A percentile compares a stretch with the other conserved stretches of the same genome.
These are phyloP conservation scores for Mesopsocus fuscifrons DNA, from an alignment of 2,888 invertebrate genomes.

Conservation along the genomic window DNA sequence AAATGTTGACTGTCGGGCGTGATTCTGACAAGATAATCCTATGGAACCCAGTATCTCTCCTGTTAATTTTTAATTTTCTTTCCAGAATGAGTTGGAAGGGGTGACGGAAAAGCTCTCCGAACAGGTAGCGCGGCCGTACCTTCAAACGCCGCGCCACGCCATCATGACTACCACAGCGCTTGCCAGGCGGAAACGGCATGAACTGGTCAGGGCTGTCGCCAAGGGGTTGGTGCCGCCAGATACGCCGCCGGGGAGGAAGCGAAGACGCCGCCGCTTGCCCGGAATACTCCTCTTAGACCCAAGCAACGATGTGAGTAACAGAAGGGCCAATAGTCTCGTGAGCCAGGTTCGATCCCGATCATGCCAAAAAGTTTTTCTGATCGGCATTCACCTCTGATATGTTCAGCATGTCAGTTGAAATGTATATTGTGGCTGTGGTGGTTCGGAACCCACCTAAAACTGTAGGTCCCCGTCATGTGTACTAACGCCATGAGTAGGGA, in stretches of 20 bases:
- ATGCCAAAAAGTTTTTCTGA: too few relatives aligned
- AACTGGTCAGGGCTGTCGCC: constrained; percentile 39
- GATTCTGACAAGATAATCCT: too few relatives aligned
- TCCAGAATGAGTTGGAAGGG: constrained; percentile 43
- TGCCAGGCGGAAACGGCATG: constrained; percentile 37
- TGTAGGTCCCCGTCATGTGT: too few relatives aligned
- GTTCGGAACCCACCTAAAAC: too few relatives aligned
- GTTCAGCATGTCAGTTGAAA: too few relatives aligned
- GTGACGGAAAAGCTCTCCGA: constrained; percentile 42
- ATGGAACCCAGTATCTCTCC: too few relatives aligned
- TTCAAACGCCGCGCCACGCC: constrained; percentile 37
- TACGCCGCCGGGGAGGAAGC: constrained; percentile 37
- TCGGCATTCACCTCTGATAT: too few relatives aligned
- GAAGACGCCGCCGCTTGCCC: constrained; percentile 27
- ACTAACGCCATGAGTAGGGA: too few relatives aligned
- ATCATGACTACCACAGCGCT: constrained; percentile 39
- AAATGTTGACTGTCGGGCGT: too few relatives aligned
- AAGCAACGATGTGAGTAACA: constrained; percentile 25
- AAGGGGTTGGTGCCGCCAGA: constrained; percentile 36
- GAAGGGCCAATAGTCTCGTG: too few relatives aligned
- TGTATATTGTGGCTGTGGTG: too few relatives aligned
- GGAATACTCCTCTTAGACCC: constrained; percentile 23
- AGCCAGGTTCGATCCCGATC: too few relatives aligned
- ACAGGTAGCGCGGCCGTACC: constrained; percentile 41
- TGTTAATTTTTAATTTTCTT: constrained; percentile 13